These are phyloP conservation scores for Antedon mediterranea DNA, from an alignment of 53 echinoderm and acorn worm species.

Conservation along the genomic window DNA sequence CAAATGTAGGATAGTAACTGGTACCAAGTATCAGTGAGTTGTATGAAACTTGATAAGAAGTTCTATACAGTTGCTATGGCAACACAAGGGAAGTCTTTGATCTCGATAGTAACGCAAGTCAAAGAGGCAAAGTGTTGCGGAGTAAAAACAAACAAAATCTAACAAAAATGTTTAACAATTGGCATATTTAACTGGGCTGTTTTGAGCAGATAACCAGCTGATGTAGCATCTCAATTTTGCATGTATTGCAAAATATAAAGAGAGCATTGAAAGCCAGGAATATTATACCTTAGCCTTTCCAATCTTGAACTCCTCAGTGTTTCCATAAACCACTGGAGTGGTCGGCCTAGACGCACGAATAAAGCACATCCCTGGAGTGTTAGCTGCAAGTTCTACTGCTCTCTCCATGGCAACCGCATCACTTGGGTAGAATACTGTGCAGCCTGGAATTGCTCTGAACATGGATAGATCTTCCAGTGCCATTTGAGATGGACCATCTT, in stretches of 20 bases:
- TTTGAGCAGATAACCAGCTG: too few species aligned
- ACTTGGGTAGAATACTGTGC: constrained; percentile 91
- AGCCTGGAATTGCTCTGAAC: constrained; percentile 75
- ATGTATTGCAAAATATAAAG: neutral
- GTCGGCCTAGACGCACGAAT: constrained; percentile 78
- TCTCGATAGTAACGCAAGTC: neutral
- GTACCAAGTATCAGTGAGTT: neutral
- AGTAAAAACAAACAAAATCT: too few species aligned
- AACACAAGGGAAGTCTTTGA: neutral
- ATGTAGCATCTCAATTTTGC: too few species aligned
- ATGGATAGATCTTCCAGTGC: constrained; percentile 90
- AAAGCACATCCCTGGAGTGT: constrained; percentile 81
- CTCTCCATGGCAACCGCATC: constrained; percentile 85
- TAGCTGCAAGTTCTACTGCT: constrained; percentile 86
- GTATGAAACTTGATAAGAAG: neutral
- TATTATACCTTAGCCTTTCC: constrained; percentile 72
- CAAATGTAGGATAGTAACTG: neutral
- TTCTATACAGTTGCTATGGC: neutral
- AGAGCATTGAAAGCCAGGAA: neutral
- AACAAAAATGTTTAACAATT: too few species aligned
- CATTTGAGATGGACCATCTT: constrained; percentile 96
- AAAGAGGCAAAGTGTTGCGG: neutral
- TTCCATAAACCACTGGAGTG: constrained; percentile 46
- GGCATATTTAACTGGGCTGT: too few species aligned
- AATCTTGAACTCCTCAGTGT: constrained; percentile 38